Base-by-base conservation (phyloP, 2,797 vertebrate genomes). In the Geotrypetes seraphini region DNA sequence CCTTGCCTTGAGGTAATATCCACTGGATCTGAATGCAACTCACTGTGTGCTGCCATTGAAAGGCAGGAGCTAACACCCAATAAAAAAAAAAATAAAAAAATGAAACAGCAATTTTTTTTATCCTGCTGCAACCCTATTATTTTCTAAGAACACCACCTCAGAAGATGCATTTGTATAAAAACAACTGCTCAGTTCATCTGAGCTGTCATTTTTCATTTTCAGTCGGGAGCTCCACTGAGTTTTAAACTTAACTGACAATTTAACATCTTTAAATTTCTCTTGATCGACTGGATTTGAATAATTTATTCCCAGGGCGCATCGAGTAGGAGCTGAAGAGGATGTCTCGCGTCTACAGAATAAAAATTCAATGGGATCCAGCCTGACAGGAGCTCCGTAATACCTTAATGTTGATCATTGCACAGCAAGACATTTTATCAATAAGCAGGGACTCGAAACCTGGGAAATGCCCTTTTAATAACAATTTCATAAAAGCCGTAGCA, bases 351-450 rank as follows among this genome's bases (percentile, higher is more conserved):
- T 7, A 7, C 12, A 17, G 21, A 7, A 33, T 28, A 23, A 13
- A 17, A 19, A 3, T 11, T 1, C 3, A 1, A 8, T 0, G 1
- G 0, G 1, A 4, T 26, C 23, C 8, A 7, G 10, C 3, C 16
- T 1, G 11, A 12, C 17, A 10, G 10, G 1, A 1, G 16, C 15
- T 31, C 22, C 28, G 7, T 24, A 3, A 5, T 9, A 21, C n/a
- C 7, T 14, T 12, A 26, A 14, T n/a, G 24, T 16, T 3, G 36
- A 2, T 17, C 8, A 13, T 10, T 12, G n/a, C 12, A 27, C 10
- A 16, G 3, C 7, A 2, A 8, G 18, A 6, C 3, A 3, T 9
- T 29, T 35, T 17, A 2, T 21, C 12, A 3, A 0, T 16, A 2
- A 0, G 2, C 10, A 12, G 23, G 17, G 7, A 5, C 25, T 3